Percentiles rank a stretch among this genome's conserved stretches.
Evolutionary conservation across 2,797 vertebrate species (phyloP).

Genomic region (Argentina silus): DNA sequence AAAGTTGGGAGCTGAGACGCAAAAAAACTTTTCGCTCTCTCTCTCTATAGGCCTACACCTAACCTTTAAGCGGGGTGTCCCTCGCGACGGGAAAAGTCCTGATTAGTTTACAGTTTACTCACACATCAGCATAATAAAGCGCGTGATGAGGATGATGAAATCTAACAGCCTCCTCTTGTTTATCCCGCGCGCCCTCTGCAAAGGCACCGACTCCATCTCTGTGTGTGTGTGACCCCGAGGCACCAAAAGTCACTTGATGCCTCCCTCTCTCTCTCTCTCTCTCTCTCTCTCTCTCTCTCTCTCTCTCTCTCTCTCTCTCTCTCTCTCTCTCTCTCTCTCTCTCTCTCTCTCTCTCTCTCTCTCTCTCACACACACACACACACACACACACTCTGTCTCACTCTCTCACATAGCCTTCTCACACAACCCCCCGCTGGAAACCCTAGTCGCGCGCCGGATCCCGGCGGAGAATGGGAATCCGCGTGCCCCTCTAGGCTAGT

Average conservation of each 20-base stretch:
- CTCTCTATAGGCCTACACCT: slow-evolving; percentile 32
- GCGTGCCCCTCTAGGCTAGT: slow-evolving; percentile 81
- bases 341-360: slow-evolving; percentile 43
- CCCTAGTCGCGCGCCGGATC: slow-evolving; percentile 69
- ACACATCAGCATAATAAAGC: slow-evolving; percentile 77
- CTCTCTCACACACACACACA: slow-evolving; percentile 7
- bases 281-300: too few species aligned
- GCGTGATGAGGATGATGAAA: slow-evolving; percentile 75
- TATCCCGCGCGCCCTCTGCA: slow-evolving; percentile 53
- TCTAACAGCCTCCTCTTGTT: slow-evolving; percentile 77
- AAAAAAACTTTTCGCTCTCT: slow-evolving; percentile 49
- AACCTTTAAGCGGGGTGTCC: slow-evolving; percentile 74
- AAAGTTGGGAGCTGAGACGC: slow-evolving; percentile 45
- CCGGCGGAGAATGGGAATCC: slow-evolving; percentile 76
- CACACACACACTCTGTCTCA: slow-evolving; percentile 14
- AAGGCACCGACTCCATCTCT: slow-evolving; percentile 66
- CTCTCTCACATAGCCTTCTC: too few species aligned
- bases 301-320: slow-evolving; percentile 51
- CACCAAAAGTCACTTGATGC: slow-evolving; percentile 75
- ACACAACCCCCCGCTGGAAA: slow-evolving; percentile 59
- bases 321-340: slow-evolving; percentile 22
- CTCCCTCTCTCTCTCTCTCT: slow-evolving; percentile 52
- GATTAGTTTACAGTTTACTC: slow-evolving; percentile 79
- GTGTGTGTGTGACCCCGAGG: slow-evolving; percentile 73
- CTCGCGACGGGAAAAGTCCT: slow-evolving; percentile 65